These are phyloP conservation scores for Labeo calbasu DNA, from an alignment of 2,797 vertebrate species.

Conservation along the genomic window DNA sequence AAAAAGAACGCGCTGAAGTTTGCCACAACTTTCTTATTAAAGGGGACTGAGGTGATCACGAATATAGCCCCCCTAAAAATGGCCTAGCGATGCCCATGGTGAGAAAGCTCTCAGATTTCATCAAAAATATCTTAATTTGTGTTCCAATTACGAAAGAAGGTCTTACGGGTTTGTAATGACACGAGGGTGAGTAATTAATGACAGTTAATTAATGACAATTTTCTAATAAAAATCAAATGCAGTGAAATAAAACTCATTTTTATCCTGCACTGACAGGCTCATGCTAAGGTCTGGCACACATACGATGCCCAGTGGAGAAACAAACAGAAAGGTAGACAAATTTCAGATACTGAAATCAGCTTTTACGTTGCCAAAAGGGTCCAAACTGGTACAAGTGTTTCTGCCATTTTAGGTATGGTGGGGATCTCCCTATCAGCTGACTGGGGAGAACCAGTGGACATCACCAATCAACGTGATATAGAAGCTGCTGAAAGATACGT, in stretches of 20 bases:
- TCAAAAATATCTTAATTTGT: too few relatives aligned
- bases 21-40: too few relatives aligned
- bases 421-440: slow-evolving; percentile 88
- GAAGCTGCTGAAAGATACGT: slow-evolving; percentile 89
- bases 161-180: too few relatives aligned
- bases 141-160: too few relatives aligned
- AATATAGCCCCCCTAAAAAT: too few relatives aligned
- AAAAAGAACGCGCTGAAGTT: too few relatives aligned
- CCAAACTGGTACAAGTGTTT: slow-evolving; percentile 28
- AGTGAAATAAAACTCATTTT: slow-evolving; percentile 19
- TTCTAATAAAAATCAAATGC: background rate
- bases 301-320: slow-evolving; percentile 84
- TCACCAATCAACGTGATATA: slow-evolving; percentile 80
- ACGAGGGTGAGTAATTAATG: too few relatives aligned
- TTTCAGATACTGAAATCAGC: background rate
- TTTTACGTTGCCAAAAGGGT: background rate
- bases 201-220: too few relatives aligned
- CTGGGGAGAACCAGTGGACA: slow-evolving; percentile 90
- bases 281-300: slow-evolving; percentile 88
- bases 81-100: too few relatives aligned
- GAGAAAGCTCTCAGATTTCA: too few relatives aligned
- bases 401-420: slow-evolving; percentile 79
- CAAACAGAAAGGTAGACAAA: slow-evolving; percentile 84
- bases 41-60: too few relatives aligned
- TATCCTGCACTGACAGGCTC: slow-evolving; percentile 77